Evolutionary conservation across 2,113 vertebrate genomes (phyloP).

Genomic region (Orthonyx spaldingii): DNA sequence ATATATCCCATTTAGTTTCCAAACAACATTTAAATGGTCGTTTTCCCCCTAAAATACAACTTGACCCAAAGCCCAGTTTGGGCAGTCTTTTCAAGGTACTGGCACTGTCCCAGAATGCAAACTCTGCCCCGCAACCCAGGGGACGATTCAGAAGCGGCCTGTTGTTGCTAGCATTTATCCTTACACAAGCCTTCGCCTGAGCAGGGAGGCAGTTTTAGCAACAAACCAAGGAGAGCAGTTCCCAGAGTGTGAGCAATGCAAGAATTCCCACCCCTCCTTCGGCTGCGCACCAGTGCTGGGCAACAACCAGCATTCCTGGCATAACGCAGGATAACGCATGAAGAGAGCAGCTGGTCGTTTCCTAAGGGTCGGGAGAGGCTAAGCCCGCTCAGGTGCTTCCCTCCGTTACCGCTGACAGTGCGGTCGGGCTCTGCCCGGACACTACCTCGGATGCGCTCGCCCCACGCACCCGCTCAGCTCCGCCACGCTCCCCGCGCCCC

Average conservation of each 20-base stretch:
- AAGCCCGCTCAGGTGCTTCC: accelerated
- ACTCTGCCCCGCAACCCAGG: not conserved
- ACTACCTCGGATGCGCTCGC: accelerated
- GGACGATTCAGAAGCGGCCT: too few relatives aligned
- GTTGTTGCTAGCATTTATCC: accelerated
- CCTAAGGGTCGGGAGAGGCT: accelerated
- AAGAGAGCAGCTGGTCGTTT: not conserved
- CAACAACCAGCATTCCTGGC: not conserved
- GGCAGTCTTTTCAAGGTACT: too few relatives aligned
- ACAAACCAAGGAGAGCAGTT: not conserved
- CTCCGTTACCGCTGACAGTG: accelerated
- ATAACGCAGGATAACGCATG: accelerated
- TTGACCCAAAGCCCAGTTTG: not conserved
- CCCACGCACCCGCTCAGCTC: accelerated
- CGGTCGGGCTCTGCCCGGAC: accelerated
- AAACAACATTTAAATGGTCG: accelerated
- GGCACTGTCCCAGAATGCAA: not conserved
- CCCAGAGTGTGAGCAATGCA: accelerated
- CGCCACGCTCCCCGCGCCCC: not conserved
- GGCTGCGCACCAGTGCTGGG: not conserved
- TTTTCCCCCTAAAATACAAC: not conserved
- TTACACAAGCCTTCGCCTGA: not conserved
- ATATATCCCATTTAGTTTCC: accelerated
- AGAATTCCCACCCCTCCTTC: not conserved
- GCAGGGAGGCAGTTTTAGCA: not conserved